Percentiles rank a stretch among this genome's conserved stretches.
phyloP scores from a whole-genome alignment of 2,797 vertebrate species.

The Euphonia xanthogaster region DNA sequence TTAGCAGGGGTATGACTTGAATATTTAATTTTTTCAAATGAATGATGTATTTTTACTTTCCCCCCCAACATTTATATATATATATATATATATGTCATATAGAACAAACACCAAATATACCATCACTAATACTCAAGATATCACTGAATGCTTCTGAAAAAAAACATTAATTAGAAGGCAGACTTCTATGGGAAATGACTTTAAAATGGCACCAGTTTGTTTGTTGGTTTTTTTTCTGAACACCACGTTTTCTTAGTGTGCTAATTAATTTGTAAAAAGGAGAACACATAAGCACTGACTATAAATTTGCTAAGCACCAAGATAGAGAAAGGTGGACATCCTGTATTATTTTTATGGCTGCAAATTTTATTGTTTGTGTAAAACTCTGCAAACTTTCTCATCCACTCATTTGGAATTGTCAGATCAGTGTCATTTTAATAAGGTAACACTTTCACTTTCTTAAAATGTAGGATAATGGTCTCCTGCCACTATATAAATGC shows the following conservation, averaged over 20 bases:
- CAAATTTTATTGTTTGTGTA: slow-evolving; percentile 61
- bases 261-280: slow-evolving; percentile 70
- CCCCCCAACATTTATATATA: slow-evolving; percentile 67
- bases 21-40: slow-evolving; percentile 69
- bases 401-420: slow-evolving; percentile 60
- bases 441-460: slow-evolving; percentile 76
- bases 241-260: slow-evolving; percentile 66
- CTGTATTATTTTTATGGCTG: slow-evolving; percentile 73
- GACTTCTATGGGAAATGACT: slow-evolving; percentile 74
- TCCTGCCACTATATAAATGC: slow-evolving; percentile 69
- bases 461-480: slow-evolving; percentile 67
- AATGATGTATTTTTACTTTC: slow-evolving; percentile 61
- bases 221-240: slow-evolving; percentile 57
- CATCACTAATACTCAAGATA: slow-evolving; percentile 80
- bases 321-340: slow-evolving; percentile 76
- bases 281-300: slow-evolving; percentile 71
- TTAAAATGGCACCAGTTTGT: slow-evolving; percentile 71
- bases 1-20: slow-evolving; percentile 75
- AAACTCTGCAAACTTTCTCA: slow-evolving; percentile 69
- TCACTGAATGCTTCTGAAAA: slow-evolving; percentile 78
- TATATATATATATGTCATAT: slow-evolving; percentile 65
- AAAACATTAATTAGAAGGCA: slow-evolving; percentile 75
- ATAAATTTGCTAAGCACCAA: slow-evolving; percentile 76
- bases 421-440: slow-evolving; percentile 76
- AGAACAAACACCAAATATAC: slow-evolving; percentile 79